Conservation (phyloP, 2,888 invertebrate species). For the Muschampia plurimacula region DNA sequence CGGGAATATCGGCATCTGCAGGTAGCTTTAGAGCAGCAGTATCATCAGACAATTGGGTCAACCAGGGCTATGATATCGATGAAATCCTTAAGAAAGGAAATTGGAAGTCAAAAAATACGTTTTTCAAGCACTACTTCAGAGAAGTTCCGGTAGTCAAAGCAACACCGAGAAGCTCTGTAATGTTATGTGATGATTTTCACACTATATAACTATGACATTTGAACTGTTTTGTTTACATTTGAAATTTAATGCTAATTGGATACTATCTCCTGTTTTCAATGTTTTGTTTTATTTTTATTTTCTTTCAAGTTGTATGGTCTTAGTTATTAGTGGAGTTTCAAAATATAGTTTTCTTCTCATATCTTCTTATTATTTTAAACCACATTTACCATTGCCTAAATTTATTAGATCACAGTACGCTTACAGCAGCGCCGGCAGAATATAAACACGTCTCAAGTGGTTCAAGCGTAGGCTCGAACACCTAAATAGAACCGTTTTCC, state of each 20-base stretch:
- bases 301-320: no score
- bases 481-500: not conserved
- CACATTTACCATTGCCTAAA: no score
- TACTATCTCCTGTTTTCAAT: no score
- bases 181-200: not conserved
- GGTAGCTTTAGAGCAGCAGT: constrained; percentile 7
- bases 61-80: not conserved
- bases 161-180: not conserved
- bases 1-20: not conserved
- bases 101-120: not conserved
- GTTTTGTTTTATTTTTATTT: no score
- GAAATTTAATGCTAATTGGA: no score
- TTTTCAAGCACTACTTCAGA: not conserved
- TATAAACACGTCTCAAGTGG: constrained; percentile 6
- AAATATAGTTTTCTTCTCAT: no score
- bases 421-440: constrained; percentile 3
- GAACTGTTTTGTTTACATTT: no score
- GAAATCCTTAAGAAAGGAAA: not conserved
- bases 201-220: not conserved
- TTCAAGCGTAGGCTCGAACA: constrained; percentile 7
- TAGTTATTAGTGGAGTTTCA: no score
- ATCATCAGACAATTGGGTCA: not conserved
- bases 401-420: not conserved
- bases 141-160: not conserved
- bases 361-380: no score